Percentiles rank a stretch among this genome's conserved stretches.
phyloP scores from a whole-genome alignment of 1,140 invertebrate genomes.

The Anastrepha obliqua region DNA sequence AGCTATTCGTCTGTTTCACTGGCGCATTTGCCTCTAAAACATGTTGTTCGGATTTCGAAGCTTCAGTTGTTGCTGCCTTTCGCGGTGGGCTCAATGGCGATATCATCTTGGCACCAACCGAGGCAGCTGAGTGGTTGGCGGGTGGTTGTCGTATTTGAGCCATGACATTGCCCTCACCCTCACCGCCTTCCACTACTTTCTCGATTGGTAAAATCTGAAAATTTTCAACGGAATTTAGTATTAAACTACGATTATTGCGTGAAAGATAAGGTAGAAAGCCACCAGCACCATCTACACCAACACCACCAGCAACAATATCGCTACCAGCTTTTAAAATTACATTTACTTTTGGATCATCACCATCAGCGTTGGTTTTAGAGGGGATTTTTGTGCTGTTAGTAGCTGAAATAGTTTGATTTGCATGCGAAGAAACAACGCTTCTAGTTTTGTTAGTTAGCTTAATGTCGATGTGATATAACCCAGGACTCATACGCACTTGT shows the following conservation, averaged over 20 bases:
- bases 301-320: conserved; percentile 37
- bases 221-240: conserved; percentile 74
- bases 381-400: conserved; percentile 38
- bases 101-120: conserved; percentile 55
- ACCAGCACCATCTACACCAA: conserved; percentile 56
- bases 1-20: conserved; percentile 44
- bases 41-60: conserved; percentile 50
- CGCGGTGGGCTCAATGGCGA: conserved; percentile 66
- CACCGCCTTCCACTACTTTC: conserved; percentile 57
- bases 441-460: conserved; percentile 61
- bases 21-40: conserved; percentile 24
- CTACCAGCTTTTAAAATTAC: conserved; percentile 50
- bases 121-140: conserved; percentile 39
- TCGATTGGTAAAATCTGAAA: conserved; percentile 71
- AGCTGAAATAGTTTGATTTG: conserved; percentile 55
- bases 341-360: conserved; percentile 55
- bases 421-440: neutral
- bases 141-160: conserved; percentile 53
- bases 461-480: conserved; percentile 71
- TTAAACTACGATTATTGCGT: conserved; percentile 65
- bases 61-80: conserved; percentile 59
- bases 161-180: conserved; percentile 11
- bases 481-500: conserved; percentile 72
- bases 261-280: conserved; percentile 27
- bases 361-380: neutral